Evolutionary conservation across 2,888 invertebrate species (phyloP).

Genomic region (Blastobasis lacticolella): DNA sequence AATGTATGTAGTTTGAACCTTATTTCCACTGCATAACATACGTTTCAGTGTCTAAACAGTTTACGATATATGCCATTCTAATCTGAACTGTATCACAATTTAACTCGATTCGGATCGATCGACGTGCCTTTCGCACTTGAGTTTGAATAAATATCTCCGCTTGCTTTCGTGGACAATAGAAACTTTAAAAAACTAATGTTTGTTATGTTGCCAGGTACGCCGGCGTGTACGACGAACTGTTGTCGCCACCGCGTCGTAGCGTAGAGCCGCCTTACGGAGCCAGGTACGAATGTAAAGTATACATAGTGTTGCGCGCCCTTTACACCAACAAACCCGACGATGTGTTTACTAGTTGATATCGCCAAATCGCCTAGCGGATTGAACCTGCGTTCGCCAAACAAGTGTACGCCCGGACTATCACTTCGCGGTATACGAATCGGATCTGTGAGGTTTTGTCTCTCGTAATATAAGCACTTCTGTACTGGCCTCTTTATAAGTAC

Average conservation of each 20-base stretch:
- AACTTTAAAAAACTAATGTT: not conserved
- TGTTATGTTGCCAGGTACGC: slow-evolving; percentile 40
- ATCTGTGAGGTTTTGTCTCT: not conserved
- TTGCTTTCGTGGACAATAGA: not conserved
- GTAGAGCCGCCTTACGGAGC: slow-evolving; percentile 67
- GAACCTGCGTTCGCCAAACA: slow-evolving; percentile 42
- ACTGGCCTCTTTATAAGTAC: too few relatives aligned
- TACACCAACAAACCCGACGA: slow-evolving; percentile 8
- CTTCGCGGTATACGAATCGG: not conserved
- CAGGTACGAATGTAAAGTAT: slow-evolving; percentile 71
- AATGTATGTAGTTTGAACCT: too few relatives aligned
- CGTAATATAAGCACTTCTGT: not conserved
- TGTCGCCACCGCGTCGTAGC: slow-evolving; percentile 66
- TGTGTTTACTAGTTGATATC: slow-evolving; percentile 21
- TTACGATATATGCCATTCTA: too few relatives aligned
- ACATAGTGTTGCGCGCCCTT: slow-evolving; percentile 49
- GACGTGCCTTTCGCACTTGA: too few relatives aligned
- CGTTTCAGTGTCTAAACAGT: too few relatives aligned
- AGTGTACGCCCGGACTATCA: slow-evolving; percentile 1
- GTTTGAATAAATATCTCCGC: too few relatives aligned
- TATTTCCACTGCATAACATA: too few relatives aligned
- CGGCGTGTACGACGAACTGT: slow-evolving; percentile 66
- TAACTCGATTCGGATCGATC: too few relatives aligned
- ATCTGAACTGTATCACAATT: too few relatives aligned
- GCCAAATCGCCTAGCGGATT: slow-evolving; percentile 57